Evolutionary conservation across 2,888 invertebrate genomes (phyloP).

Genomic region (Dinocampus coccinellae): DNA sequence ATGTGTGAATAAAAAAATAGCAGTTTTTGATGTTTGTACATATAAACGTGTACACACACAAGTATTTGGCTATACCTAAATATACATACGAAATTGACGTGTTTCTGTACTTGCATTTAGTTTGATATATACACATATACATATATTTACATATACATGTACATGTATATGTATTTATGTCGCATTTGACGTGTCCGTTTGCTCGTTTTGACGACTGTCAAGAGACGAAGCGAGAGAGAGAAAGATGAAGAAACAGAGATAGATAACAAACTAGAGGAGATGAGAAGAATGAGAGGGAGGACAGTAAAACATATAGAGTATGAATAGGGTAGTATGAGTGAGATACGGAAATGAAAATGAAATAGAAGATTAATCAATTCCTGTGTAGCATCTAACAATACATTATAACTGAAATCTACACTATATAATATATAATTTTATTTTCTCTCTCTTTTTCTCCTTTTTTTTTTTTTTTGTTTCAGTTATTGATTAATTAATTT

Average conservation of each 20-base stretch:
- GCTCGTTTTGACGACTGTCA: conserved; percentile 3
- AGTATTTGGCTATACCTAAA: not conserved
- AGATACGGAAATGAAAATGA: conserved; percentile 35
- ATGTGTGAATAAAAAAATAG: not conserved
- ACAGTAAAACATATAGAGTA: no score
- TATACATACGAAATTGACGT: not conserved
- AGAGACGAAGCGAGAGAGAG: no score
- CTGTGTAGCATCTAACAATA: not conserved
- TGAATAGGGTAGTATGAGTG: no score
- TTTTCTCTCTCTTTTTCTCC: no score
- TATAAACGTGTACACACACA: not conserved
- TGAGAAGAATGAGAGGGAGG: no score
- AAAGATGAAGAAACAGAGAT: no score
- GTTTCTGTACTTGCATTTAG: not conserved
- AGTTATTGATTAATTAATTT: no score
- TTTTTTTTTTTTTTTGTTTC: no score
- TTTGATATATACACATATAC: no score
- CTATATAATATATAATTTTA: not conserved
- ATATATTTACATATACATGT: no score
- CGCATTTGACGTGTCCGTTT: not conserved
- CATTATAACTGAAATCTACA: conserved; percentile 23
- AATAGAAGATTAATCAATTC: conserved; percentile 31
- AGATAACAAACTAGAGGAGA: not conserved
- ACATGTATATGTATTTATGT: not conserved
- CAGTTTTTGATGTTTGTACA: not conserved